phyloP scores from a whole-genome alignment of 2,797 vertebrate species.

The Lagorchestes hirsutus region DNA sequence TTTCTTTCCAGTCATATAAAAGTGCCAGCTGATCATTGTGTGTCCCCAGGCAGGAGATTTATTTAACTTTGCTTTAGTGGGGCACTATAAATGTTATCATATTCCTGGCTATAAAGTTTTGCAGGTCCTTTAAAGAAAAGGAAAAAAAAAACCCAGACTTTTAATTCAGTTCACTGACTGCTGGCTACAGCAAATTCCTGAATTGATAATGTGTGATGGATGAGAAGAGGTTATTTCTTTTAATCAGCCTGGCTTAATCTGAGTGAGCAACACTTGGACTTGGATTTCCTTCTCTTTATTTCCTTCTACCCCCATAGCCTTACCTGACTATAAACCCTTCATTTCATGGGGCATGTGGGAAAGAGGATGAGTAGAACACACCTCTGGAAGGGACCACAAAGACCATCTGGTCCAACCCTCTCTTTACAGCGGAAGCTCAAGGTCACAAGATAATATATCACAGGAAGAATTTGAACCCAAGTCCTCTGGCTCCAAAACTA shows the following conservation, averaged over 20 bases:
- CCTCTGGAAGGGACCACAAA: neutral
- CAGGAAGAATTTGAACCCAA: no score
- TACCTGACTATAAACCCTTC: neutral
- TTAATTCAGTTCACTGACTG: slow-evolving; percentile 48
- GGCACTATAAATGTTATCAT: slow-evolving; percentile 63
- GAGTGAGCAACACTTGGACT: neutral
- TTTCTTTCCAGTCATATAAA: slow-evolving; percentile 4
- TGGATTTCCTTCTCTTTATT: neutral
- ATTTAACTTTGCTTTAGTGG: slow-evolving; percentile 62
- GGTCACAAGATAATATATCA: neutral
- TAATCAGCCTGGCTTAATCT: neutral
- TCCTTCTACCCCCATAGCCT: neutral
- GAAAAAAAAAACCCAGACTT: neutral
- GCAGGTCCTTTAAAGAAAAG: slow-evolving; percentile 55
- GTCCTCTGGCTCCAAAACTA: no score
- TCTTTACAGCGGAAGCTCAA: neutral
- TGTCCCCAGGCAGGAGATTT: slow-evolving; percentile 63
- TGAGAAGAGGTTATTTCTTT: neutral
- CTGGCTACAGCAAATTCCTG: neutral
- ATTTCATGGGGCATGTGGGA: neutral
- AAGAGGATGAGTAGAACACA: neutral
- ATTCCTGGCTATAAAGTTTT: slow-evolving; percentile 52
- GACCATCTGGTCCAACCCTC: neutral
- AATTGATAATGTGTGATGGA: fast-evolving
- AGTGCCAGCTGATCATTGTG: slow-evolving; percentile 54